Percentiles rank a stretch among this genome's conserved stretches.
These are phyloP conservation scores for Heliornis fulica DNA, from an alignment of 2,113 vertebrate species.

Conservation along the genomic window DNA sequence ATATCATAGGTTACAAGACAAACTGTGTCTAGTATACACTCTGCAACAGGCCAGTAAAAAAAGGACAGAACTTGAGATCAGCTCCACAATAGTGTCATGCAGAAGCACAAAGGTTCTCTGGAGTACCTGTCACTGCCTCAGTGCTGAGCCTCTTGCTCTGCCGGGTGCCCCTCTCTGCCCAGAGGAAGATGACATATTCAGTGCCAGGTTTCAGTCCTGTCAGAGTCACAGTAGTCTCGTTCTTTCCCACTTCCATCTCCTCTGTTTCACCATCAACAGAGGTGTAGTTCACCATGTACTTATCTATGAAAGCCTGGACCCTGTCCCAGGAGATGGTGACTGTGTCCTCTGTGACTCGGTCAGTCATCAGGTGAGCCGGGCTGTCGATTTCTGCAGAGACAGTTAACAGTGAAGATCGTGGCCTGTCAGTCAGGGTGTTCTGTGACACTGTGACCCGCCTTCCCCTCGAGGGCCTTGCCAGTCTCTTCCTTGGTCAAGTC, in stretches of 20 bases:
- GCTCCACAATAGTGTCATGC: not conserved
- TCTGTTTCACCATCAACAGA: slow-evolving; percentile 71
- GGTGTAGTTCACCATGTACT: slow-evolving; percentile 82
- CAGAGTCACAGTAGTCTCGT: slow-evolving; percentile 63
- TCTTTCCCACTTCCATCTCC: slow-evolving; percentile 65
- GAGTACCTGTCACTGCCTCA: slow-evolving; percentile 77
- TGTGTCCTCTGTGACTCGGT: slow-evolving; percentile 78
- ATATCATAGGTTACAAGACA: not conserved
- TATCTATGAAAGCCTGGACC: slow-evolving; percentile 75
- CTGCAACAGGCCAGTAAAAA: not conserved
- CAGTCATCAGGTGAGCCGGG: slow-evolving; percentile 71
- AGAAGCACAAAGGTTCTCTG: not conserved
- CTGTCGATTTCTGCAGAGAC: slow-evolving; percentile 55
- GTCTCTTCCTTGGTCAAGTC: not conserved
- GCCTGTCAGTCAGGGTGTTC: not conserved
- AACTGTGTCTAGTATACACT: not conserved
- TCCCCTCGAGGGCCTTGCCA: not conserved
- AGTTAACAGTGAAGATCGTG: not conserved
- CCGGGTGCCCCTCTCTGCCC: slow-evolving; percentile 74
- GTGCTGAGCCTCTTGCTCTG: slow-evolving; percentile 75
- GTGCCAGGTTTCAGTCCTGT: slow-evolving; percentile 75
- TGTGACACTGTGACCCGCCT: not conserved
- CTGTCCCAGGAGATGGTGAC: slow-evolving; percentile 78
- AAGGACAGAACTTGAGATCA: not conserved
- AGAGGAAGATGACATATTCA: slow-evolving; percentile 76